Percentiles rank a stretch among this genome's conserved stretches.
Evolutionary conservation across 37 sponge, comb jelly and placozoan genomes (phyloP).

Genomic region (Theonella swinhoei): DNA sequence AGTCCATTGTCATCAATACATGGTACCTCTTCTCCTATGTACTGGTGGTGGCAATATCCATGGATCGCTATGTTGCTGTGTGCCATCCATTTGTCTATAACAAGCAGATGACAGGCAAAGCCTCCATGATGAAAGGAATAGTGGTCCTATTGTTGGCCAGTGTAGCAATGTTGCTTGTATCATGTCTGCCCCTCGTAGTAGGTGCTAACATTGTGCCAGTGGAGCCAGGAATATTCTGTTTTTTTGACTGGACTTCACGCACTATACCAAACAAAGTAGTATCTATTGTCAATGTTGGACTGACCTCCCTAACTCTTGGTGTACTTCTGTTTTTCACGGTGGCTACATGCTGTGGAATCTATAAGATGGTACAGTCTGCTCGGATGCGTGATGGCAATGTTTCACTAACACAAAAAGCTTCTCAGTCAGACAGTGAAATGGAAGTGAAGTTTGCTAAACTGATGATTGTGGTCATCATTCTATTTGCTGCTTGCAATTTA

Average conservation of each 20-base stretch:
- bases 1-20: neutral
- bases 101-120: neutral
- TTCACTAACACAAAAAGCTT: neutral
- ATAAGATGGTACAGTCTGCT: slow-evolving; percentile 2
- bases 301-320: neutral
- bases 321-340: neutral
- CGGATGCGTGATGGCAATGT: neutral
- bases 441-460: slow-evolving; percentile 6
- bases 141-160: neutral
- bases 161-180: neutral
- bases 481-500: neutral
- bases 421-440: neutral
- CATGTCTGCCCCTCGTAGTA: neutral
- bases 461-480: neutral
- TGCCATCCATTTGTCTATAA: slow-evolving; percentile 7
- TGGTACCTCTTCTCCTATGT: neutral
- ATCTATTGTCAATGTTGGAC: neutral
- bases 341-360: neutral
- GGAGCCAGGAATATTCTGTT: neutral
- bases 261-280: neutral
- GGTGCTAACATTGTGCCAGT: neutral
- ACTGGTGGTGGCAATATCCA: neutral
- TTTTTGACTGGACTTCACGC: slow-evolving; percentile 3
- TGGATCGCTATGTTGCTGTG: neutral
- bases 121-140: neutral